Base-by-base conservation (phyloP, 2,888 invertebrate species). In the Drosophila basisetae region DNA sequence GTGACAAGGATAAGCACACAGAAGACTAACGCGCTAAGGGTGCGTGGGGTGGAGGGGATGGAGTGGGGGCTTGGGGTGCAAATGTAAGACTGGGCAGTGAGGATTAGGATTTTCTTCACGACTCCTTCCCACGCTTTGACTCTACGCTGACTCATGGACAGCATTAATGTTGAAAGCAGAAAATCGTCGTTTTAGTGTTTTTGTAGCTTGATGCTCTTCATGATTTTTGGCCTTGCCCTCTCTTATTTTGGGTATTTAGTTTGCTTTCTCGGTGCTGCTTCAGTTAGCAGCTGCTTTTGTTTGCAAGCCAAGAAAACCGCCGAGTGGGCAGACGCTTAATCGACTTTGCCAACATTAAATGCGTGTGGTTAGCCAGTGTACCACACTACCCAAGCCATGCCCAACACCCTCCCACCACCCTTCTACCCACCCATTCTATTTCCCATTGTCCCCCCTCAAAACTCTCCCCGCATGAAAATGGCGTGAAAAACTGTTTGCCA, bases 261-360 rank as follows among this genome's bases (percentile, higher is more conserved):
- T n/a, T 1, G 18, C 16, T 11, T 9, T 22, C n/a, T 47, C 4
- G 22, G 22, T 47, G 25, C 47, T 25, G 47, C 47, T 13, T 30
- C 33, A 69, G 59, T 76, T 58, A 76, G 80, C 79, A 80, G 79
- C 80, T 76, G 79, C 55, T 65, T 77, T 62, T 67, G 75, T 73
- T 72, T 65, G 68, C 59, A 52, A 54, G 73, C 73, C 58, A 72
- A 76, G 68, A 47, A 55, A 68, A 56, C 54, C 70, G 41, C 22
- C 61, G 9, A 50, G 61, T 22, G 68, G 30, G 31, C 22, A 31
- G 16, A 35, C 65, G 80, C 83, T 83, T 87, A 89, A 87, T 87
- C 89, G 89, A 89, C 87, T 87, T 87, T 89, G 72, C 80, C 75
- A 82, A 83, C 85, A 87, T 87, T 84, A 80, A 89, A 89, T 89